Evolutionary conservation across 2,113 vertebrate genomes (phyloP).

Genomic region (Engystomops pustulosus): DNA sequence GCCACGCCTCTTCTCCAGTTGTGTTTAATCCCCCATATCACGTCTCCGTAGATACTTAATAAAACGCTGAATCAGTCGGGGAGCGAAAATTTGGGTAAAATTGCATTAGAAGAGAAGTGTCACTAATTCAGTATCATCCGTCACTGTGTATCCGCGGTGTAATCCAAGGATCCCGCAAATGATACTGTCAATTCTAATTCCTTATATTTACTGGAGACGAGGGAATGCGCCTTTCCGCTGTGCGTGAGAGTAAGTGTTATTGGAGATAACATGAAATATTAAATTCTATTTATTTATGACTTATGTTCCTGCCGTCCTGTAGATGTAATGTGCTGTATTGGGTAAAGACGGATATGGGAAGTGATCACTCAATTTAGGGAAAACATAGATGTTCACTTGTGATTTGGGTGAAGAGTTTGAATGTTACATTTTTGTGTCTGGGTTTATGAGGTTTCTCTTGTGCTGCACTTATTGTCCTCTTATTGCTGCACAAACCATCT

Average conservation of each 20-base stretch:
- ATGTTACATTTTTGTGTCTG: not conserved
- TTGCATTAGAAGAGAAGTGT: constrained; percentile 2
- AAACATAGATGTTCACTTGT: not conserved
- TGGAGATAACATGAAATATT: constrained; percentile 11
- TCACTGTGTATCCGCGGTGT: constrained; percentile 28
- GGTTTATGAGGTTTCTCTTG: not conserved
- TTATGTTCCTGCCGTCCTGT: not conserved
- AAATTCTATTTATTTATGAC: not conserved
- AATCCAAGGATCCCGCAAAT: constrained; percentile 19
- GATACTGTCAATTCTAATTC: constrained; percentile 23
- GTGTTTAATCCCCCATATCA: not conserved
- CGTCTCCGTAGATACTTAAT: constrained; percentile 27
- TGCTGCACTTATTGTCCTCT: not conserved
- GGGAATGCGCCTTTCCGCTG: not conserved
- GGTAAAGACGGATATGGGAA: not conserved
- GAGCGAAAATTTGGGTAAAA: constrained; percentile 29
- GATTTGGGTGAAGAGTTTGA: not conserved
- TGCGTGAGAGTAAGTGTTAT: not conserved
- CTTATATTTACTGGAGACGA: constrained; percentile 33
- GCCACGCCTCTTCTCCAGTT: not conserved
- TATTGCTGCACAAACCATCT: no score
- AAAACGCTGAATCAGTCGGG: constrained; percentile 13
- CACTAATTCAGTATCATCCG: constrained; percentile 24
- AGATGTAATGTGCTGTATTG: not conserved
- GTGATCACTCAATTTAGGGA: not conserved